Evolutionary conservation across 2,113 vertebrate genomes (phyloP), one percentile per base, ranked within the genome.

Genomic region (Merops nubicus): DNA sequence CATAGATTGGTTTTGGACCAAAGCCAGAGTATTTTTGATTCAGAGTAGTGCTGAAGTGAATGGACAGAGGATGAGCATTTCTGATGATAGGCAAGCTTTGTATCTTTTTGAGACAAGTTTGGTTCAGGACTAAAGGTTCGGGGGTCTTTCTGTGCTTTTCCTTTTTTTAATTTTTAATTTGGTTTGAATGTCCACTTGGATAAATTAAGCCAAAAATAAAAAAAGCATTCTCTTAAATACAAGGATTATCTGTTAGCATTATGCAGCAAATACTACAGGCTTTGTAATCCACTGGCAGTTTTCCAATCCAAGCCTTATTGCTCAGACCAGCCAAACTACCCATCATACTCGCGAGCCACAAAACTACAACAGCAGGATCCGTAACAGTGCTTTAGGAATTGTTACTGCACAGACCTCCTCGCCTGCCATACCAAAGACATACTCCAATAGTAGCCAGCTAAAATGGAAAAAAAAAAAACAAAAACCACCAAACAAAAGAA

Each of bases 11-110:
- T 34, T 94, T 67, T 96, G 92, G 81, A 80, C 54, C 15, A 48
- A 77, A 78, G 92, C 87, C 96, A 96, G 70, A 59, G 53, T 4
- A 62, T 31, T 62, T 96, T 87, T 95, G 53, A 76, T 87, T 93
- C 93, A 70, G 85, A 85, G 76, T 33, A 81, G 33, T 50, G 64
- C 53, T 69, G 29, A 85, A 80, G 42, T n/a, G 51, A 83, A 77
- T 8, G 72, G 75, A 76, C 72, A 77, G 20, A 54, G 29, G 88
- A 88, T 0, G 3, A 47, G 31, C 42, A 51, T 25, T 91, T 85
- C 64, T 63, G 26, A 47, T 22, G 1, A 0, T 5, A 31, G 18
- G 1, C 4, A 5, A 1, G 6, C 6, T 20, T 51, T 57, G 26
- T 28, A 47, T 5, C 26, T 59, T 60, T 88, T 23, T 17, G 26